Evolutionary conservation across 2,888 invertebrate genomes (phyloP), one percentile per base, ranked within the genome.

Genomic region (Lithophane leautieri): DNA sequence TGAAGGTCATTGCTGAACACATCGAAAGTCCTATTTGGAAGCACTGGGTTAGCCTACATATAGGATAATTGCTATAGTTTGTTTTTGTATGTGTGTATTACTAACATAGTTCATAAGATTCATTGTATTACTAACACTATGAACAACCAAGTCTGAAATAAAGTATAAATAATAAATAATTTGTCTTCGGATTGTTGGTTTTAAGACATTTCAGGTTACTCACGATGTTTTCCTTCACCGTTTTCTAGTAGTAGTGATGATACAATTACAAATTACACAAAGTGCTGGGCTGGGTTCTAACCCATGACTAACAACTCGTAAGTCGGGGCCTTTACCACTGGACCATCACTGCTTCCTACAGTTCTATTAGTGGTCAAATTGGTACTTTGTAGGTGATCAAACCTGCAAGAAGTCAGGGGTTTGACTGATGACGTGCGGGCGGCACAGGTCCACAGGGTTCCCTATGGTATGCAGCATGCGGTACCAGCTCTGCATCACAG

Each of bases 401-500:
- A 96, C 97, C 95, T 97, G 97, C 52, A 97, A 92, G 82, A 97
- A 97, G 84, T 97, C 97, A 2, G 97, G 97, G 0, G 97, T 97
- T 90, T 97, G 97, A 86, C 97, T 97, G 84, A 97, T 98, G 82
- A 98, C 97, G 88, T 98, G 98, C 0, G 99, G 99, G 58, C 98
- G 97, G 89, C 98, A 98, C 79, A 99, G 97, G 89, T 99, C 99
- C 0, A 99, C 99, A 0, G 99, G 99, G 95, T 99, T 99, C 50
- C 99, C 99, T 81, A 99, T 98, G 58, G 99, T 98, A 91, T 99
- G 99, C 79, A 99, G 96, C 91, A 99, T 98, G 79, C 99, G 97
- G 95, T 99, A 99, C 99, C 99, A 99, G 89, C 98, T 98, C 96
- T 99, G 99, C 76, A 98, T 98, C 58, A 99, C 98, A 79, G 99